Conservation (phyloP, 2,888 invertebrate species). For the Xanthia icteritia region DNA sequence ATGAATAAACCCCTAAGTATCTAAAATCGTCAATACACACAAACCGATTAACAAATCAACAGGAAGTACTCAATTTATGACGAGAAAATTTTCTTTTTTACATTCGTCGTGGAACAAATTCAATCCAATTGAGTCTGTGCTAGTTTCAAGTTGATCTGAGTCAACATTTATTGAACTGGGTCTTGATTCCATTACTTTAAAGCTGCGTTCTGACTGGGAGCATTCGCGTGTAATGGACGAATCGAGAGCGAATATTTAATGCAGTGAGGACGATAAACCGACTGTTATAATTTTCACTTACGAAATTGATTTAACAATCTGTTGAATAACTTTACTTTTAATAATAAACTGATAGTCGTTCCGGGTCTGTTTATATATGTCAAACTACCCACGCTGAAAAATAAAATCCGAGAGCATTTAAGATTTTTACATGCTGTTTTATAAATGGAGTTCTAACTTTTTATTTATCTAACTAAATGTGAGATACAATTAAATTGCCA, state of each 20-base stretch:
- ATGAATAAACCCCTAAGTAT: too few relatives aligned
- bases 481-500: not conserved
- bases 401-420: not conserved
- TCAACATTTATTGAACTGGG: conserved; percentile 57
- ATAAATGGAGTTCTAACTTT: not conserved
- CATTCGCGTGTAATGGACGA: conserved; percentile 38
- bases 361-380: not conserved
- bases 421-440: not conserved
- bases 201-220: conserved; percentile 52
- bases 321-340: not conserved
- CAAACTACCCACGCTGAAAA: not conserved
- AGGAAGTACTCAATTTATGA: conserved; percentile 17
- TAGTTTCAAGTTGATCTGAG: conserved; percentile 60
- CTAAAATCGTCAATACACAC: not conserved
- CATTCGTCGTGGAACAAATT: conserved; percentile 35
- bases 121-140: conserved; percentile 51
- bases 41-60: conserved; percentile 32
- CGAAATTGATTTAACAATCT: not conserved
- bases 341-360: not conserved
- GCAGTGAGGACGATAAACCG: conserved; percentile 6
- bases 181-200: conserved; percentile 58
- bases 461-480: not conserved
- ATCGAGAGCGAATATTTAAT: conserved; percentile 41
- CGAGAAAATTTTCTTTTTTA: conserved; percentile 5
- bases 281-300: conserved; percentile 15